Conservation (phyloP, 2,797 vertebrate species). For the Coregonus suidteri region DNA sequence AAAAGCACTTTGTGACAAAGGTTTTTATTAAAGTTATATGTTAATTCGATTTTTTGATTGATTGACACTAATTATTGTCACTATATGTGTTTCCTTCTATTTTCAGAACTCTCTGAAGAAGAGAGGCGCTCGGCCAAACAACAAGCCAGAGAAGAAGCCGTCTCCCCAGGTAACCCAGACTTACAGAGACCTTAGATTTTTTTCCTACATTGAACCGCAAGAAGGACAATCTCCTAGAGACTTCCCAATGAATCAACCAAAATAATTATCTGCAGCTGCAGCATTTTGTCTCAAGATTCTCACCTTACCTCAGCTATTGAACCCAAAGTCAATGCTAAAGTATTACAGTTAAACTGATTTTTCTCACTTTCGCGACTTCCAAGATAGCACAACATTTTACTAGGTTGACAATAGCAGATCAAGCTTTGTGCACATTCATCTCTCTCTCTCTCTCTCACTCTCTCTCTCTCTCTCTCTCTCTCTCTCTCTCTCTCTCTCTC, state of each 20-base stretch:
- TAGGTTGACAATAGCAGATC: no score
- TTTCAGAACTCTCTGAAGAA: constrained; percentile 93
- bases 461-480: constrained; percentile 13
- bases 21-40: no score
- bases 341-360: constrained; percentile 8
- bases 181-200: neutral
- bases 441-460: constrained; percentile 7
- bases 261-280: constrained; percentile 17
- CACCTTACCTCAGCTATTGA: neutral
- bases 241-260: constrained; percentile 42
- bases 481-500: neutral
- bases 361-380: neutral
- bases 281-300: constrained; percentile 2
- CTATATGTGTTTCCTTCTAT: constrained; percentile 43
- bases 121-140: constrained; percentile 83
- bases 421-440: neutral
- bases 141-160: constrained; percentile 91
- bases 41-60: constrained; percentile 12
- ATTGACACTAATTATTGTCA: constrained; percentile 23
- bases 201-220: neutral
- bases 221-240: neutral
- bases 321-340: neutral
- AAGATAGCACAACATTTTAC: neutral
- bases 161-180: constrained; percentile 82
- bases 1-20: neutral